Percentiles rank a stretch among this genome's conserved stretches.
These are phyloP conservation scores for Porites divaricata DNA, from an alignment of 92 coral and sea anemone genomes.

Conservation along the genomic window DNA sequence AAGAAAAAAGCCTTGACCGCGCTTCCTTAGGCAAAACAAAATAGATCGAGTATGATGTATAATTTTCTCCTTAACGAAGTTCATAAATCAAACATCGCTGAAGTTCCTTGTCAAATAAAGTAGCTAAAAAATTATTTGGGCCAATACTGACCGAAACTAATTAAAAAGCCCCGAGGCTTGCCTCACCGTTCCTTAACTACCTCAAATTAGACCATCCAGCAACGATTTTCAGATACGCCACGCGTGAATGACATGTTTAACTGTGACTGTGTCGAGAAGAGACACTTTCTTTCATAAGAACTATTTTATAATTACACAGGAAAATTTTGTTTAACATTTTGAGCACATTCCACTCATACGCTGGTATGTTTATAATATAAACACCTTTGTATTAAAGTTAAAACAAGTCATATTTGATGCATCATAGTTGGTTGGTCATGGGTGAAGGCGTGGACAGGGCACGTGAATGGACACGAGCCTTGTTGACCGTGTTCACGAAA, in stretches of 20 bases:
- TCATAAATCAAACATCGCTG: neutral
- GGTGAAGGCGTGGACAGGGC: slow-evolving; percentile 9
- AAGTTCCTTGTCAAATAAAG: neutral
- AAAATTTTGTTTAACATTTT: slow-evolving; percentile 7
- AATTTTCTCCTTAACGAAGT: neutral
- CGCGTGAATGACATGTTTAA: slow-evolving; percentile 7
- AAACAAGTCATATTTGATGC: slow-evolving; percentile 24
- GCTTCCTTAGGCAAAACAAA: too few species aligned
- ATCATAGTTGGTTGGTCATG: slow-evolving; percentile 29
- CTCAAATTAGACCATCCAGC: neutral
- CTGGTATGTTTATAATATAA: slow-evolving; percentile 7
- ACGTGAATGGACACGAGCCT: slow-evolving; percentile 7
- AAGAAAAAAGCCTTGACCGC: too few species aligned
- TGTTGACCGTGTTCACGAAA: neutral
- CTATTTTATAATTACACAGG: neutral
- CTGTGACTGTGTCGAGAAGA: neutral
- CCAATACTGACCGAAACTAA: neutral
- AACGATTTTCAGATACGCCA: neutral
- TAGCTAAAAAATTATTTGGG: neutral
- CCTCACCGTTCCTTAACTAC: neutral
- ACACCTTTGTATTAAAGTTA: neutral
- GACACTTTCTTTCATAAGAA: neutral
- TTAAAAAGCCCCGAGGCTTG: slow-evolving; percentile 9
- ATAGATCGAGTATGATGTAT: too few species aligned
- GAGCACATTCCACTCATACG: slow-evolving; percentile 24